A percentile compares a stretch with the other conserved stretches of the same genome.
phyloP scores from a whole-genome alignment of 2,888 invertebrate genomes.

The Nebria salina region DNA sequence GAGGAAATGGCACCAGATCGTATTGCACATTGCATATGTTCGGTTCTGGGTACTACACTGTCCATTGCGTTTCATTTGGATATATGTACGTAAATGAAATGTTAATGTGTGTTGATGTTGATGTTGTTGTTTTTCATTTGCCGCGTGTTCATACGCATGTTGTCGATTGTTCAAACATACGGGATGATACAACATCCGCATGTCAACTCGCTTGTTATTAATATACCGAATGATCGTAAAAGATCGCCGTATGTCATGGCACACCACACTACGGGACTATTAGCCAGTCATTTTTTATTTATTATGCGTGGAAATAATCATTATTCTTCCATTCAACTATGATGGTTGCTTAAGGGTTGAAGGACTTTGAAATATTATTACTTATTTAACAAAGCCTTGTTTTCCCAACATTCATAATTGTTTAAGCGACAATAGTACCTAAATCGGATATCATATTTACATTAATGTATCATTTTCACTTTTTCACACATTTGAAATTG shows the following conservation, averaged over 20 bases:
- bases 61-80: neutral
- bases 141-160: slow-evolving; percentile 1
- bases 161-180: slow-evolving; percentile 28
- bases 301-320: neutral
- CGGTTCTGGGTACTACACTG: neutral
- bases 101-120: neutral
- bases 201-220: slow-evolving; percentile 36
- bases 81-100: neutral
- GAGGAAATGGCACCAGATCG: slow-evolving; percentile 60
- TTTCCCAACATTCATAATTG: neutral
- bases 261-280: slow-evolving; percentile 11
- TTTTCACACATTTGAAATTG: too few species aligned
- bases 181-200: slow-evolving; percentile 36
- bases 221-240: slow-evolving; percentile 30
- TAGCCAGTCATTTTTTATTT: neutral
- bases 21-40: slow-evolving; percentile 48
- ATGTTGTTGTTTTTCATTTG: neutral
- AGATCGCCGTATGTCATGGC: slow-evolving; percentile 20
- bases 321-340: neutral
- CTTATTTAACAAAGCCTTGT: neutral
- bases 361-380: neutral
- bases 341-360: slow-evolving; percentile 1
- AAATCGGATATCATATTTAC: too few species aligned
- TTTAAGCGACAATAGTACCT: too few species aligned
- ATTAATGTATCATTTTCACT: too few species aligned